A percentile compares a stretch with the other conserved stretches of the same genome.
Conservation (phyloP, 2,888 invertebrate species). For the Brachycybe producta region DNA sequence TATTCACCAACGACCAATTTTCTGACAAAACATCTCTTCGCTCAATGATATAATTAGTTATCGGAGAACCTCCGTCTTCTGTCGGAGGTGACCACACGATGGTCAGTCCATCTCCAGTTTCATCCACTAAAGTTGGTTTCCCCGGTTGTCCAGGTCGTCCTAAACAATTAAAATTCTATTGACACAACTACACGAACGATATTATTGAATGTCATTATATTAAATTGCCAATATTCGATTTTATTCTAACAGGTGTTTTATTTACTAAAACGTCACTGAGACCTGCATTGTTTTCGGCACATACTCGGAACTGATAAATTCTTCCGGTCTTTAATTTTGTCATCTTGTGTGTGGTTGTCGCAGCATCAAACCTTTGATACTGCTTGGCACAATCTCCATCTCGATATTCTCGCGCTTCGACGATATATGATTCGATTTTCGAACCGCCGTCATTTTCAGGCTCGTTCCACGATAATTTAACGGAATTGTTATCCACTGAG, state of each 20-base stretch:
- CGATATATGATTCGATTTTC: constrained; percentile 8
- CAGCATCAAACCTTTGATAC: constrained; percentile 13
- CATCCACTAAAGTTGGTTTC: constrained; percentile 57
- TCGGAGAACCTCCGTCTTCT: constrained; percentile 74
- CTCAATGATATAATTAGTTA: constrained; percentile 39
- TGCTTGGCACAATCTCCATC: constrained; percentile 11
- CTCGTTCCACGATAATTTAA: constrained; percentile 15
- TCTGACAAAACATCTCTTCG: constrained; percentile 8
- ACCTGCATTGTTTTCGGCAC: constrained; percentile 34
- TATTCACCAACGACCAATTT: constrained; percentile 40
- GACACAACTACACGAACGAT: no score
- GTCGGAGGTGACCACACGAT: constrained; percentile 68
- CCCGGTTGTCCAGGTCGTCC: constrained; percentile 43
- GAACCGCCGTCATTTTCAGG: constrained; percentile 17
- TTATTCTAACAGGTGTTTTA: constrained; percentile 21
- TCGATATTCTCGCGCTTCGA: constrained; percentile 17
- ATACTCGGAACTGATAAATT: constrained; percentile 32
- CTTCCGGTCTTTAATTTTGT: constrained; percentile 28
- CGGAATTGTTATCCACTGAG: constrained; percentile 30
- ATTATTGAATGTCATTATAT: neutral
- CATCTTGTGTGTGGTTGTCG: constrained; percentile 17
- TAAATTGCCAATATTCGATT: constrained; percentile 22
- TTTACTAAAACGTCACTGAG: constrained; percentile 27
- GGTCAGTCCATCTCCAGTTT: constrained; percentile 64
- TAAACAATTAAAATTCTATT: no score